These are phyloP conservation scores for Trachymyrmex septentrionalis DNA, from an alignment of 1,140 invertebrate species.

Conservation along the genomic window DNA sequence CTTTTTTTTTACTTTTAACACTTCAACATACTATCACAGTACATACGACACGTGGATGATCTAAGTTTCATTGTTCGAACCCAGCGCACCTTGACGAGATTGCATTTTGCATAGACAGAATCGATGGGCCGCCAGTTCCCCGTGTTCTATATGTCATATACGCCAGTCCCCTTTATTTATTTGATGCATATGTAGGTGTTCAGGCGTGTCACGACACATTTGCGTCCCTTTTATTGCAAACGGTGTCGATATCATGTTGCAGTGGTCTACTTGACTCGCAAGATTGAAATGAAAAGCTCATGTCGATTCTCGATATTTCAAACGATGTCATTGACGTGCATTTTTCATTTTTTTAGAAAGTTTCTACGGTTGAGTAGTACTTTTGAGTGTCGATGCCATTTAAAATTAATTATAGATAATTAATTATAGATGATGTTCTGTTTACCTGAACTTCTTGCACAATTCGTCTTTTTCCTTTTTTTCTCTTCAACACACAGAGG, in stretches of 20 bases:
- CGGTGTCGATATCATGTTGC: conserved; percentile 19
- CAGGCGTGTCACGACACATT: background rate
- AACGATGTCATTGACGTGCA: background rate
- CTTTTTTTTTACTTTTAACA: background rate
- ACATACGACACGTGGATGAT: conserved; percentile 38
- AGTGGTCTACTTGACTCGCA: conserved; percentile 10
- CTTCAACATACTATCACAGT: background rate
- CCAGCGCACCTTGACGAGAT: background rate
- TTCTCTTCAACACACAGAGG: too few relatives aligned
- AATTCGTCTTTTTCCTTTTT: too few relatives aligned
- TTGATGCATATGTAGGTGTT: conserved; percentile 36
- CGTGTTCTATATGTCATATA: background rate
- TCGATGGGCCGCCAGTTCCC: background rate
- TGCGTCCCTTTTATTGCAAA: background rate
- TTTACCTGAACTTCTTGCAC: too few relatives aligned
- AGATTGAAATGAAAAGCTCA: background rate
- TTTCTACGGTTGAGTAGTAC: background rate
- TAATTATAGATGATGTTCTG: too few relatives aligned
- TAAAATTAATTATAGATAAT: background rate
- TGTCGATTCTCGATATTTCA: background rate
- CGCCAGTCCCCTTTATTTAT: conserved; percentile 18
- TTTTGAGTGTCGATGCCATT: background rate
- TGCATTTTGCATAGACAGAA: conserved; percentile 36
- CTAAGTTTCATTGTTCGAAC: conserved; percentile 10
- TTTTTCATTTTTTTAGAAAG: background rate